Base-by-base conservation (phyloP, 1,140 invertebrate species). In the Aphidius gifuensis region DNA sequence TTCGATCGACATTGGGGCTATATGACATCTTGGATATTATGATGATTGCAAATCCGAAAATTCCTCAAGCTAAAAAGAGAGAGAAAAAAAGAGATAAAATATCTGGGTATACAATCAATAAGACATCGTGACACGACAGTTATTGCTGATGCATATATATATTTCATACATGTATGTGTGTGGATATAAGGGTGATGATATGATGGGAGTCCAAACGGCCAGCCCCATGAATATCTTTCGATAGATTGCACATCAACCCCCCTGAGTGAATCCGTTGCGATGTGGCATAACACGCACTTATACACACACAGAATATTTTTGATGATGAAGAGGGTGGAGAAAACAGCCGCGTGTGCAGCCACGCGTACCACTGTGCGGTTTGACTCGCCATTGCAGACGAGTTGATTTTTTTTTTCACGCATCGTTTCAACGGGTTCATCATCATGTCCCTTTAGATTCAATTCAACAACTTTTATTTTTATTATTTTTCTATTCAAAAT, bases 161-260 rank as follows among this genome's bases (percentile, higher is more conserved):
- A 16, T 16, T 16, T 0, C 1, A 1, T 16, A 16, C 16, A 16
- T 16, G 16, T 50, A 58, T 43, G 32, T 40, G 60, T 60, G 48
- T 61, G 21, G 51, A 46, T 47, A 40, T 47, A 42, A 40, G 23
- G 38, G 51, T 9, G 60, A 57, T 50, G 44, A 46, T 48, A 45
- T 53, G 45, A 57, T 54, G 50, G 60, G 48, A 42, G 54, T 47
- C 51, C 72, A 70, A 74, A 69, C 72, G 75, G 72, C 69, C 71
- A 71, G 71, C 78, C 78, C 77, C 78, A 81, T 81, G 78, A 81
- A 81, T 80, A 81, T 81, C 78, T 80, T 80, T 80, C 78, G 79
- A 80, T 80, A 80, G 78, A 81, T 81, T 81, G 78, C 78, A 78
- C 78, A 81, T 75, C 73, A 71, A 74, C 71, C 71, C 70, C 71